These are phyloP conservation scores for Drosophila meridiana DNA, from an alignment of 2,888 invertebrate genomes.

Conservation along the genomic window DNA sequence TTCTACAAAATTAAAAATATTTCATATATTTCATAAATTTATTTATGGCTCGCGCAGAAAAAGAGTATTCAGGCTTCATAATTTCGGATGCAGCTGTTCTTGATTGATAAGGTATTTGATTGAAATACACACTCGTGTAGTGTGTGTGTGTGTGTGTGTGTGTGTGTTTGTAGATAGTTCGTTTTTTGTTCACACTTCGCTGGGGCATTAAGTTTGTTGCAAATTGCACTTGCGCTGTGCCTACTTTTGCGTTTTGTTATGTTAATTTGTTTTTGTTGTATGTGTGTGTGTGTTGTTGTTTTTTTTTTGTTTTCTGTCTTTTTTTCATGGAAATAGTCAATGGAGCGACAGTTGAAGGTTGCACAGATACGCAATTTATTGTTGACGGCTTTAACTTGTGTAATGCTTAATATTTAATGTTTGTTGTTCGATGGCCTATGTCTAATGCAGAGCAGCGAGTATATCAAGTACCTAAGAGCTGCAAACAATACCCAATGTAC, in stretches of 20 bases:
- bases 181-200: slow-evolving; percentile 60
- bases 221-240: slow-evolving; percentile 71
- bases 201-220: slow-evolving; percentile 63
- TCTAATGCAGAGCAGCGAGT: slow-evolving; percentile 20
- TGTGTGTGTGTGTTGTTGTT: slow-evolving; percentile 15
- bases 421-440: slow-evolving; percentile 16
- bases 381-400: slow-evolving; percentile 49
- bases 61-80: slow-evolving; percentile 6
- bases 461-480: not conserved
- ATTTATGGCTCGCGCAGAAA: not conserved
- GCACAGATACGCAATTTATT: slow-evolving; percentile 58
- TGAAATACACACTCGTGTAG: no score
- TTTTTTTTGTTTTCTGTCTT: slow-evolving; percentile 19
- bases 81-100: not conserved
- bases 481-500: not conserved
- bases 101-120: no score
- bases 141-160: slow-evolving; percentile 1
- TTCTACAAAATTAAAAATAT: no score
- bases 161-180: slow-evolving; percentile 13
- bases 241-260: slow-evolving; percentile 56
- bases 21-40: not conserved
- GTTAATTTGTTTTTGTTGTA: slow-evolving; percentile 63
- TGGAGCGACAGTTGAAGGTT: slow-evolving; percentile 74
- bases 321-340: slow-evolving; percentile 46
- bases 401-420: slow-evolving; percentile 40